These are phyloP conservation scores for Lepidochitona cinerea DNA, from an alignment of 2,888 invertebrate genomes.

Conservation along the genomic window DNA sequence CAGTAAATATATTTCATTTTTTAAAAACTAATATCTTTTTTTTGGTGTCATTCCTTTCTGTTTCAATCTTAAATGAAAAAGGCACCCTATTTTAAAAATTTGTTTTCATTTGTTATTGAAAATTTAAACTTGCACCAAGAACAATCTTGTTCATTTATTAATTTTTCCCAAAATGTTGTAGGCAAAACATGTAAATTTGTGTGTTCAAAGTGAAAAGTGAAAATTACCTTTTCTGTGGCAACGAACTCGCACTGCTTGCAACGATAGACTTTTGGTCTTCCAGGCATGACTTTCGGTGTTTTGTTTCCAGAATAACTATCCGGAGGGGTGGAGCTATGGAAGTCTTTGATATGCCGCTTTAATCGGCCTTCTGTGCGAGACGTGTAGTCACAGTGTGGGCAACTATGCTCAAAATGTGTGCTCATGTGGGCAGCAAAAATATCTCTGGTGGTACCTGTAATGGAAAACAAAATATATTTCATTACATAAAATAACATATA, in stretches of 20 bases:
- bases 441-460: constrained; percentile 70
- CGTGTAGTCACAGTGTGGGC: constrained; percentile 74
- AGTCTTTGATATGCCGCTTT: constrained; percentile 74
- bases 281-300: constrained; percentile 34
- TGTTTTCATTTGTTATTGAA: no score
- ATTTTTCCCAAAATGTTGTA: background rate
- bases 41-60: no score
- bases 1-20: no score
- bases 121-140: background rate
- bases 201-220: no score
- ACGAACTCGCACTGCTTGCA: constrained; percentile 94
- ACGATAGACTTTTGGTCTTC: constrained; percentile 82
- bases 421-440: constrained; percentile 74
- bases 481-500: no score
- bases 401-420: constrained; percentile 74
- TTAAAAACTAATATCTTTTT: no score
- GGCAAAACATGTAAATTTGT: background rate
- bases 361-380: constrained; percentile 74
- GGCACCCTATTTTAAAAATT: no score
- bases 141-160: background rate
- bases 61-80: no score
- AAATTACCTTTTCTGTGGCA: constrained; percentile 84
- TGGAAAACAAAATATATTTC: no score
- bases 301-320: constrained; percentile 51
- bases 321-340: constrained; percentile 70